Conservation (phyloP, 2,888 invertebrate species). For the Drepana falcataria region DNA sequence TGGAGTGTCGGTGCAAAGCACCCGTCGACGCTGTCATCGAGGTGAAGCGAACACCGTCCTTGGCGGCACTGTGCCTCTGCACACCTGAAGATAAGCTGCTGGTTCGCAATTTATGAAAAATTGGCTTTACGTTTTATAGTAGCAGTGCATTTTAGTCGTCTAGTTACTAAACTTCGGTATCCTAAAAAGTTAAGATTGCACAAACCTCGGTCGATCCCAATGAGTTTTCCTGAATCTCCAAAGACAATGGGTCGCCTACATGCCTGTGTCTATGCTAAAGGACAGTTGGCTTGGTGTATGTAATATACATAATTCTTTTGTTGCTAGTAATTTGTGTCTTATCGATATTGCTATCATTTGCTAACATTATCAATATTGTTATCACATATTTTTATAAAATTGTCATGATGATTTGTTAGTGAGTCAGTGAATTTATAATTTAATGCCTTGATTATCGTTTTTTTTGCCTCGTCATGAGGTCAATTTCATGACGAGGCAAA, state of each 20-base stretch:
- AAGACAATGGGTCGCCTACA: no score
- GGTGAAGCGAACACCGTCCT: conserved; percentile 59
- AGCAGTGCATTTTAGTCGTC: no score
- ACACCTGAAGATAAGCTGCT: conserved; percentile 41
- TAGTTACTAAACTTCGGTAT: no score
- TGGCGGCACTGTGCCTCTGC: conserved; percentile 60
- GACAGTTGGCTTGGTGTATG: no score
- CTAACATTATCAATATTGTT: not conserved
- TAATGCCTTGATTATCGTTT: not conserved
- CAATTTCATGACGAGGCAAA: not conserved
- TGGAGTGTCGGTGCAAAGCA: conserved; percentile 58
- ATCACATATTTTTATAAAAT: not conserved
- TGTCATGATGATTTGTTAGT: not conserved
- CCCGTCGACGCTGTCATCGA: conserved; percentile 49
- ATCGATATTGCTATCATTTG: no score
- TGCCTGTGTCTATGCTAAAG: no score
- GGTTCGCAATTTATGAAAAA: conserved; percentile 22
- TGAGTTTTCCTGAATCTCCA: no score
- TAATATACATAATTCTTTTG: no score
- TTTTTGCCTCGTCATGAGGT: not conserved
- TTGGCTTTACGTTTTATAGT: no score
- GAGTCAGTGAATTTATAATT: not conserved
- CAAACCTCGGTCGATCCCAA: no score
- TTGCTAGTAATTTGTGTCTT: no score
- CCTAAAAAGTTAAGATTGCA: no score